Evolutionary conservation across 2,888 invertebrate species (phyloP), one percentile per base, ranked within the genome.

Genomic region (Carpatolechia fugitivella): DNA sequence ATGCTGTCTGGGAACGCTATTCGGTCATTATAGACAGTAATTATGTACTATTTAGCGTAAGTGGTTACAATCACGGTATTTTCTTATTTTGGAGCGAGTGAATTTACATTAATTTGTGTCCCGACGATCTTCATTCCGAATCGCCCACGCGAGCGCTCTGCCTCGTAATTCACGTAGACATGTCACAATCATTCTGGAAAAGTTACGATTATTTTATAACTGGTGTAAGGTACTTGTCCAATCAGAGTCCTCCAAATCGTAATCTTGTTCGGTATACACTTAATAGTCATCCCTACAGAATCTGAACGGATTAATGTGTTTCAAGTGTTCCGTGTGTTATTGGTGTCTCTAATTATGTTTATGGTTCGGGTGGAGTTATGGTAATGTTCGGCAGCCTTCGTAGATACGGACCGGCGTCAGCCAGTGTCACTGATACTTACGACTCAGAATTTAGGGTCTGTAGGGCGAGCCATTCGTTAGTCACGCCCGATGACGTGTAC

Each of bases 391-490:
- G 82, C 78, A 81, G 80, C 76, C 74, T 78, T 74, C 78, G 84
- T 74, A 72, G 85, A 80, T 78, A 77, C 72, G 72, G 67, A n/a
- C 11, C 71, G 80, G 66, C 69, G 74, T 76, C 75, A 13, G 44
- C 24, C 14, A 29, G 76, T 74, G 29, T 78, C 80, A 76, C 74
- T 84, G 85, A 89, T 90, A 90, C 90, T 90, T 90, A 90, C 90
- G 89, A 85, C 86, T 90, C 87, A 72, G 89, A 83, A 89, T 88
- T 89, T 78, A 90, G 87, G 88, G 87, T 88, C 87, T 90, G 90
- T 83, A 90, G 90, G 84, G 89, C 90, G 88, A 90, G 88, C 90
- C 90, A 90, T 89, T 90, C 89, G 87, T 90, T 89, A 82, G 86
- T 87, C 86, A 88, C 86, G 88, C 87, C 87, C 81, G 89, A 74